Evolutionary conservation across 2,888 invertebrate genomes (phyloP).

Genomic region (Gandaritis pyraliata): DNA sequence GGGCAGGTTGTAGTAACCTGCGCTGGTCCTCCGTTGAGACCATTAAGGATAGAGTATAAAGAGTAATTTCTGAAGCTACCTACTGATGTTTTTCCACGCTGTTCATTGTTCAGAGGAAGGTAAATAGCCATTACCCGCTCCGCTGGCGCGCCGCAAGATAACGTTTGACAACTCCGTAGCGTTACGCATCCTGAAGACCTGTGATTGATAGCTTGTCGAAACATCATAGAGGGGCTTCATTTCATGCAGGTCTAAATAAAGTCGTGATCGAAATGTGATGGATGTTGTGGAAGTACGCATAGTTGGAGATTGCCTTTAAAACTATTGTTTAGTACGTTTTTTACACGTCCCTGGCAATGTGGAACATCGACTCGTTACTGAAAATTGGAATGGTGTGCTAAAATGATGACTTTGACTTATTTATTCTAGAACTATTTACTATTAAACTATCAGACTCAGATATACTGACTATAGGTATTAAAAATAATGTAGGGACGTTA

Average conservation of each 20-base stretch:
- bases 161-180: constrained; percentile 66
- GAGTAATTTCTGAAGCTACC: too few relatives aligned
- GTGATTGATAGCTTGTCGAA: constrained; percentile 73
- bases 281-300: constrained; percentile 49
- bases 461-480: too few relatives aligned
- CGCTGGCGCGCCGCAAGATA: constrained; percentile 68
- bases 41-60: too few relatives aligned
- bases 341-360: not conserved
- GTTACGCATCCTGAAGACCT: constrained; percentile 48
- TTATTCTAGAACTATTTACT: too few relatives aligned
- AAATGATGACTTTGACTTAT: too few relatives aligned
- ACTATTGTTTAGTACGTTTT: not conserved
- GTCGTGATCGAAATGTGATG: constrained; percentile 46
- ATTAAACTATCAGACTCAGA: too few relatives aligned
- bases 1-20: too few relatives aligned
- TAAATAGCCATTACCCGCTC: constrained; percentile 83
- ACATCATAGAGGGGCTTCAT: constrained; percentile 63
- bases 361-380: too few relatives aligned
- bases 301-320: constrained; percentile 11
- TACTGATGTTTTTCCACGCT: not conserved
- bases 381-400: too few relatives aligned
- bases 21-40: too few relatives aligned
- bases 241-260: constrained; percentile 72
- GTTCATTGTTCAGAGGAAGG: constrained; percentile 58
- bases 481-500: too few relatives aligned